phyloP scores from a whole-genome alignment of 1,140 invertebrate species.

The Drosophila equinoxialis region DNA sequence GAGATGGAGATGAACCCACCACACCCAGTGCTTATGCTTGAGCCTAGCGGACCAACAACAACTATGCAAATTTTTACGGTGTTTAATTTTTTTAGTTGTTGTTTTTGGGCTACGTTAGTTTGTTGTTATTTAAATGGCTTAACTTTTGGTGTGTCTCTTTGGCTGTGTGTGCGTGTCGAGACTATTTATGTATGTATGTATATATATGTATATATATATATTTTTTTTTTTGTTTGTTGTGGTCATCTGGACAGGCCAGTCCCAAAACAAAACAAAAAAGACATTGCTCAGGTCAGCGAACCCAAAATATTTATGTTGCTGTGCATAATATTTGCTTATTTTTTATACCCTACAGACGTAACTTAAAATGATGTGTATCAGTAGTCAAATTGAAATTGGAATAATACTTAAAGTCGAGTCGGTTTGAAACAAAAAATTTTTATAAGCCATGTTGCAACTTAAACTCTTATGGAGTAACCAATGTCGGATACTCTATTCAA shows the following conservation, averaged over 20 bases:
- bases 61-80: conserved; percentile 81
- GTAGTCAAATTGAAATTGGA: neutral
- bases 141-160: conserved; percentile 29
- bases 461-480: too few species aligned
- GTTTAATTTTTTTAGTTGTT: conserved; percentile 78
- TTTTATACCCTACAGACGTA: neutral
- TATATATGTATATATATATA: neutral
- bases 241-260: conserved; percentile 60
- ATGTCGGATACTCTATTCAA: too few species aligned
- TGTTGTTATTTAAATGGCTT: conserved; percentile 78
- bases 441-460: too few species aligned
- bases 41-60: conserved; percentile 47
- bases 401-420: neutral
- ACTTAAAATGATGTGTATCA: neutral
- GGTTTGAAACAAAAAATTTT: too few species aligned
- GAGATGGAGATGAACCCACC: conserved; percentile 33
- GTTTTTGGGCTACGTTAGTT: conserved; percentile 36
- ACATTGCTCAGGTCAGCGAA: conserved; percentile 75
- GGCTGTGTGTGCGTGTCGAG: conserved; percentile 56
- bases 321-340: conserved; percentile 60
- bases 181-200: conserved; percentile 27
- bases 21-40: conserved; percentile 32
- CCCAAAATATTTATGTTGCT: conserved; percentile 43
- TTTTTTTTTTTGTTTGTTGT: conserved; percentile 48
- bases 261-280: conserved; percentile 45